A percentile compares a stretch with the other conserved stretches of the same genome.
Conservation (phyloP, 2,797 vertebrate species). For the Mareca penelope region DNA sequence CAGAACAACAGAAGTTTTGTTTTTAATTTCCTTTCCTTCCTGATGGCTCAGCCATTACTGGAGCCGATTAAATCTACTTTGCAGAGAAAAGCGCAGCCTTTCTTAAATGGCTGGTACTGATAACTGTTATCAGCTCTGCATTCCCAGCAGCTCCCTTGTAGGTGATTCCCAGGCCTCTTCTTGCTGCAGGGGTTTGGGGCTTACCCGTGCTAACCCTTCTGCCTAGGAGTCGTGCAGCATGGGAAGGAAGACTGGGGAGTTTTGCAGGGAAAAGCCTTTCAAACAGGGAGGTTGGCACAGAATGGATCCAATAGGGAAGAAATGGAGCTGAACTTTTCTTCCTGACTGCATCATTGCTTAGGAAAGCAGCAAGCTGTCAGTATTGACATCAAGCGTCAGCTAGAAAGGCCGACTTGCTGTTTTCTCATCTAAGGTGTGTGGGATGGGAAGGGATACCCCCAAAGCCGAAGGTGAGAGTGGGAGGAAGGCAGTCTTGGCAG, state of each 20-base stretch:
- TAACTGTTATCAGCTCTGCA: not conserved
- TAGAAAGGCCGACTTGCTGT: accelerated
- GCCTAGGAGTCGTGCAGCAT: not conserved
- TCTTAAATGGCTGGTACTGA: constrained; percentile 2
- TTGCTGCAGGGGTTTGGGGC: not conserved
- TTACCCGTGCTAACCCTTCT: not conserved
- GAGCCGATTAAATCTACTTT: constrained; percentile 1
- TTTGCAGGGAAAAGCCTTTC: not conserved
- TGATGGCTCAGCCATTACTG: not conserved
- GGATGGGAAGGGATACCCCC: constrained; percentile 27
- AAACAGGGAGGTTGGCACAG: accelerated
- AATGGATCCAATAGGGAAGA: not conserved
- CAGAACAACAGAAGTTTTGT: constrained; percentile 11
- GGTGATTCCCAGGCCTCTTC: constrained; percentile 28
- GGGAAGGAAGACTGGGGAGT: not conserved
- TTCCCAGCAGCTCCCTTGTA: not conserved
- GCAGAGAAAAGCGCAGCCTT: not conserved
- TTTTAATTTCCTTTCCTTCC: constrained; percentile 56
- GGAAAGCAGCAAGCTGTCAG: constrained; percentile 2
- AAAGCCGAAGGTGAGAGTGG: not conserved
- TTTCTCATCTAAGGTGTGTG: not conserved
- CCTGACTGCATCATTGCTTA: not conserved
- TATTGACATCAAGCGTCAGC: not conserved
- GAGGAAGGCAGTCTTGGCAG: not conserved
- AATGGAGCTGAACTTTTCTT: not conserved